Evolutionary conservation across 2,888 invertebrate genomes (phyloP), one percentile per base, ranked within the genome.

Genomic region (Exephanes ischioxanthus): DNA sequence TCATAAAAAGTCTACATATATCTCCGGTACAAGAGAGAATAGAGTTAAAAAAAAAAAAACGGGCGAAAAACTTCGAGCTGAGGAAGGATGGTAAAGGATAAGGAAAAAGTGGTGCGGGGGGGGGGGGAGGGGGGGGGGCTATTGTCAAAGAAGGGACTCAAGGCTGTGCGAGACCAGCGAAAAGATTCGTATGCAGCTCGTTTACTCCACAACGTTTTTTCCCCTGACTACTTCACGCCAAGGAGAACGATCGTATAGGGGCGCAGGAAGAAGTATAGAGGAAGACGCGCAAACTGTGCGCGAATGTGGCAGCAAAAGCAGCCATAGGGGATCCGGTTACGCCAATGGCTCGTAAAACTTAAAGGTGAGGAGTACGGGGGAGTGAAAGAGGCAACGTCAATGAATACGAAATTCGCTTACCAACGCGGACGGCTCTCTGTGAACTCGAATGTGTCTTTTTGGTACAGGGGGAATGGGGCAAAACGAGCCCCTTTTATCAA

Each of bases 401-500:
- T 88, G 87, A 88, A 88, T 88, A 88, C 80, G 77, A 72, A 88
- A 88, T 88, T 84, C 86, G 81, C 75, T 84, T 86, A 81, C 67
- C 79, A 33, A 71, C 48, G 61, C n/a, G 77, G 77, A 26, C 68
- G 55, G 63, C 22, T 53, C 22, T 58, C 61, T 68, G n/a, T 22
- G 67, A 70, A 33, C 76, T 80, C 45, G 61, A 70, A 71, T 55
- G 58, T 73, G 58, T 55, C 37, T 58, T 55, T 68, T 14, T 41
- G 37, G 45, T 14, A 30, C n/a, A 70, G 26, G 70, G 14, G 30
- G 3, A 51, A 51, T n/a, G 55, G 30, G 45, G 14, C 45, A 45
- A 45, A 45, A 45, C 45, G 45, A 14, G 14, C 3, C 9, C 11
- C 45, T 45, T 45, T 45, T 14, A 9, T 37, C 7, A 2, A 37